Evolutionary conservation across 2,888 invertebrate genomes (phyloP).

Genomic region (Plebejus anna): DNA sequence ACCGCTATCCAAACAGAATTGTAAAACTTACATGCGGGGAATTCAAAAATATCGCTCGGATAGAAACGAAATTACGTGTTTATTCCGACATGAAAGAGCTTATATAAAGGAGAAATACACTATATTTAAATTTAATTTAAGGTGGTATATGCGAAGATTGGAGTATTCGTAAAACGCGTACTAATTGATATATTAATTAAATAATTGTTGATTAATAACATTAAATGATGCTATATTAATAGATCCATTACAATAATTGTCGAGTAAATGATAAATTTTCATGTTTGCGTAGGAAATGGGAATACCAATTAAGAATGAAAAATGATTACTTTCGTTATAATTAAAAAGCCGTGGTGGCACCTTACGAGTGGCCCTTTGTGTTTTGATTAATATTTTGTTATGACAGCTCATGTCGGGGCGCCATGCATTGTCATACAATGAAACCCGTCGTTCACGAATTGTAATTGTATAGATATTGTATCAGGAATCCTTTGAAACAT

Average conservation of each 20-base stretch:
- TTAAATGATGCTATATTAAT: not conserved
- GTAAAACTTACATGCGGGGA: conserved; percentile 10
- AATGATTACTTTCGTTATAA: conserved; percentile 72
- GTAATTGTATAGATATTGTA: not conserved
- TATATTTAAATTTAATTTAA: not conserved
- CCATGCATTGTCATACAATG: conserved; percentile 42
- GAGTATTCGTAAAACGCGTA: not conserved
- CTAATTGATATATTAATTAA: not conserved
- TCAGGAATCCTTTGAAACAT: not conserved
- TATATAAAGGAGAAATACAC: not conserved
- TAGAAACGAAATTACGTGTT: not conserved
- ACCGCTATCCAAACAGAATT: conserved; percentile 48
- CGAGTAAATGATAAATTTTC: conserved; percentile 68
- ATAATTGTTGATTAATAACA: not conserved
- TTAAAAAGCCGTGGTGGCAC: conserved; percentile 70
- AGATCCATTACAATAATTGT: conserved; percentile 39
- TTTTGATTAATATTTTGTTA: conserved; percentile 71
- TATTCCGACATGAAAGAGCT: not conserved
- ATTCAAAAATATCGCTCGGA: not conserved
- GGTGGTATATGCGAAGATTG: not conserved
- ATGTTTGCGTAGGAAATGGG: conserved; percentile 61
- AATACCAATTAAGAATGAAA: conserved; percentile 76
- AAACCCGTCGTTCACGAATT: not conserved
- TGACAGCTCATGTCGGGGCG: conserved; percentile 59
- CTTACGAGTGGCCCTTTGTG: conserved; percentile 45